A percentile compares a stretch with the other conserved stretches of the same genome.
These are phyloP conservation scores for Idaea dimidiata DNA, from an alignment of 2,888 invertebrate species.

Conservation along the genomic window DNA sequence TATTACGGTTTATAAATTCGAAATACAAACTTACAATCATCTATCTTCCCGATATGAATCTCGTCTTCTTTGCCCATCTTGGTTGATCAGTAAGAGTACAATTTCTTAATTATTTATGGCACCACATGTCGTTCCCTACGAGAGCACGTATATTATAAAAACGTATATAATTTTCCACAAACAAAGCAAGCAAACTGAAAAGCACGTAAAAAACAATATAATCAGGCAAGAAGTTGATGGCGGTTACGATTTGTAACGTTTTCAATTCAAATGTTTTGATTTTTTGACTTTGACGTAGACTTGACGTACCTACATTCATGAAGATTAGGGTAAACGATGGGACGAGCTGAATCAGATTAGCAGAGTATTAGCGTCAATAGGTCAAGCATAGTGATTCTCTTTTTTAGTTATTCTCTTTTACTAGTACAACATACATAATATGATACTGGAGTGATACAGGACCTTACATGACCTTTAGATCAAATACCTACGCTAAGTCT, in stretches of 20 bases:
- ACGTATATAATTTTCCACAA: neutral
- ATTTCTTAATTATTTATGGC: neutral
- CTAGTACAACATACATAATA: too few species aligned
- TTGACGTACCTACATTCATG: neutral
- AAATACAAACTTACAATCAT: conserved; percentile 54
- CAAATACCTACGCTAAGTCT: too few species aligned
- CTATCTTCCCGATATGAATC: conserved; percentile 68
- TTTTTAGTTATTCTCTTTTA: too few species aligned
- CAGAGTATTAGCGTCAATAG: too few species aligned
- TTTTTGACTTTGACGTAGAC: neutral
- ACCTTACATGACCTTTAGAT: too few species aligned
- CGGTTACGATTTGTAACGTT: conserved; percentile 13
- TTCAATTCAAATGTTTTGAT: conserved; percentile 6
- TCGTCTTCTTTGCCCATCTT: conserved; percentile 57
- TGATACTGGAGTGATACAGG: too few species aligned
- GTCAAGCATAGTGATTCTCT: too few species aligned
- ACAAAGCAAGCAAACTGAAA: neutral
- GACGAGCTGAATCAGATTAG: neutral
- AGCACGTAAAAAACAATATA: conserved; percentile 7
- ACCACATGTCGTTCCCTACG: neutral
- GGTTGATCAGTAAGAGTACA: conserved; percentile 8
- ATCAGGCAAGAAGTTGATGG: neutral
- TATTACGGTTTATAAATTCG: neutral
- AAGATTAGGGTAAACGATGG: neutral
- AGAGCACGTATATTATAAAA: neutral